A percentile compares a stretch with the other conserved stretches of the same genome.
Conservation (phyloP, 2,797 vertebrate species). For the Cirrhinus molitorella region DNA sequence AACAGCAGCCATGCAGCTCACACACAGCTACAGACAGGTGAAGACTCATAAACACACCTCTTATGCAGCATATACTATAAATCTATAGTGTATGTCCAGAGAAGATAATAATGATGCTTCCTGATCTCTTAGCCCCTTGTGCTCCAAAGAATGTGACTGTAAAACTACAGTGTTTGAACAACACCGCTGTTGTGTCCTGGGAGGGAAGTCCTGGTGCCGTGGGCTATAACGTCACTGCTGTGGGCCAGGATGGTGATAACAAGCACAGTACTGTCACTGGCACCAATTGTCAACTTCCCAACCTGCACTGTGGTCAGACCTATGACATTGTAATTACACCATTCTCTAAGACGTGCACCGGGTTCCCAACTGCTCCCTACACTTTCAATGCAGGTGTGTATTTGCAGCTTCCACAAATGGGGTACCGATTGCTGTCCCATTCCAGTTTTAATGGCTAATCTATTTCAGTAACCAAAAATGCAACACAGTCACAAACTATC, state of each 20-base stretch:
- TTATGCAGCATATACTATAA: not conserved
- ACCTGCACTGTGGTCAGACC: constrained; percentile 75
- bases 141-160: constrained; percentile 72
- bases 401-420: not conserved
- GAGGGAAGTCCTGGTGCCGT: constrained; percentile 62
- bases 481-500: no score
- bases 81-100: no score
- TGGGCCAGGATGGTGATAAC: constrained; percentile 62
- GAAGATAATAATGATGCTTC: not conserved
- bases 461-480: no score
- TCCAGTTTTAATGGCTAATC: no score
- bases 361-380: constrained; percentile 58
- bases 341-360: constrained; percentile 67
- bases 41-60: not conserved
- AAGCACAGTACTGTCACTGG: constrained; percentile 66
- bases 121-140: constrained; percentile 76
- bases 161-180: constrained; percentile 75
- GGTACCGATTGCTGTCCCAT: not conserved
- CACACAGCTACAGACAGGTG: constrained; percentile 73
- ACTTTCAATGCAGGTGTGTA: constrained; percentile 72
- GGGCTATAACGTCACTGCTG: constrained; percentile 71
- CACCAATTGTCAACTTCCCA: constrained; percentile 71
- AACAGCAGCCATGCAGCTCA: constrained; percentile 72
- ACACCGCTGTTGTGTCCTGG: constrained; percentile 78
- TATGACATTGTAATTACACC: constrained; percentile 76